Evolutionary conservation across 92 coral and sea anemone species (phyloP), one percentile per base, ranked within the genome.

Genomic region (Epizoanthus scotinus): DNA sequence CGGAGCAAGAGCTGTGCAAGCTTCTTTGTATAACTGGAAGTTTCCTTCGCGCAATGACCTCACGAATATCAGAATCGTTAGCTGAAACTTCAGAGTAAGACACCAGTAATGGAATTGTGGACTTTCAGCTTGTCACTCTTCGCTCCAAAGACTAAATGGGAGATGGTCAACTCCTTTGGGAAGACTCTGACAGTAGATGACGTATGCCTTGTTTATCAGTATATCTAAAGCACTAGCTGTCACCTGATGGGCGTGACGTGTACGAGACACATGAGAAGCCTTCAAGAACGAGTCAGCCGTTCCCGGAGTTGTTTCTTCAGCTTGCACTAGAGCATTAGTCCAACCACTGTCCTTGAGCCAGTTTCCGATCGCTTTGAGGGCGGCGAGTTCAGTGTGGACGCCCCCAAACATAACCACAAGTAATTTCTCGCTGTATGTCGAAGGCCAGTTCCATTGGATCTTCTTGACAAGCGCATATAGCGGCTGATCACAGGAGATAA

Each of bases 401-500:
- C 90, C 92, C 17, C 90, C 92, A 58, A 86, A 31, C 87, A 86
- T 66, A 20, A 81, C 82, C 26, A 89, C 89, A 7, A 86, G 84
- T 84, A 80, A 73, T 55, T 31, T 31, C 36, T 31, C 36, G 36
- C 36, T 4, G 36, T 31, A 31, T 4, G 4, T 31, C 36, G 36
- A 31, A 31, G 36, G 36, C 78, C 25, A 72, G 70, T 89, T n/a
- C 87, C 90, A 86, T 42, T 86, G 91, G 17, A 88, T 84, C 78
- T 79, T 84, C 86, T 84, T 85, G 17, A 77, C 78, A 14, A 82
- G 24, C 8, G 85, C 90, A 71, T 78, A 88, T 3, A 86, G 40
- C 24, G 86, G 88, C 69, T 90, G 90, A 83, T 90, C 93, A 47
- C 86, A 86, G 40, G 88, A 70, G 54, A 90, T 50, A 24, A 90